A percentile compares a stretch with the other conserved stretches of the same genome.
phyloP scores from a whole-genome alignment of 2,888 invertebrate genomes.

The Morpho helenor region DNA sequence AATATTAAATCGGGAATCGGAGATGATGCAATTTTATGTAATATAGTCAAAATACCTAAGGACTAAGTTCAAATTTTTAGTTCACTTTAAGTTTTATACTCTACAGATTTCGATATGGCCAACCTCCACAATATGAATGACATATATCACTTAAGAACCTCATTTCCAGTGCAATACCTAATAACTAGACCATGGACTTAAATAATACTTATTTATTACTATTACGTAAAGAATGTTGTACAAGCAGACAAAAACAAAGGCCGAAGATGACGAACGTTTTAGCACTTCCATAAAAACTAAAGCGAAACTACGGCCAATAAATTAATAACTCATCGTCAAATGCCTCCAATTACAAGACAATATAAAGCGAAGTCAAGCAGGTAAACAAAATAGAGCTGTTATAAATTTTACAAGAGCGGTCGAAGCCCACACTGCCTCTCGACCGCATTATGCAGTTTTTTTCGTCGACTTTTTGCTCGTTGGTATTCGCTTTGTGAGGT shows the following conservation, averaged over 20 bases:
- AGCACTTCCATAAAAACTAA: constrained; percentile 73
- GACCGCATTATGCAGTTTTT: constrained; percentile 73
- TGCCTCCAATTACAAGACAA: constrained; percentile 72
- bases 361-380: constrained; percentile 69
- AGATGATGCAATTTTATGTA: too few relatives aligned
- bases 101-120: too few relatives aligned
- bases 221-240: constrained; percentile 7
- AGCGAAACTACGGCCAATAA: constrained; percentile 69
- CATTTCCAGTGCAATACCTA: too few relatives aligned
- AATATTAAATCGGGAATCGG: too few relatives aligned
- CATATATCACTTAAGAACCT: too few relatives aligned
- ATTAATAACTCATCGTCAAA: constrained; percentile 77
- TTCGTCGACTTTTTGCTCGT: constrained; percentile 61
- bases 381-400: constrained; percentile 78
- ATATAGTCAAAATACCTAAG: too few relatives aligned
- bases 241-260: constrained; percentile 19
- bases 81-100: too few relatives aligned
- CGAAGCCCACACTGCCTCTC: constrained; percentile 55
- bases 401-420: constrained; percentile 74
- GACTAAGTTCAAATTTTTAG: too few relatives aligned
- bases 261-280: constrained; percentile 51
- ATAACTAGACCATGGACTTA: too few relatives aligned
- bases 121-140: too few relatives aligned
- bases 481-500: constrained; percentile 72
- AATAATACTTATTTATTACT: too few relatives aligned